Evolutionary conservation across 2,888 invertebrate species (phyloP).

Genomic region (Apodemia duryi): DNA sequence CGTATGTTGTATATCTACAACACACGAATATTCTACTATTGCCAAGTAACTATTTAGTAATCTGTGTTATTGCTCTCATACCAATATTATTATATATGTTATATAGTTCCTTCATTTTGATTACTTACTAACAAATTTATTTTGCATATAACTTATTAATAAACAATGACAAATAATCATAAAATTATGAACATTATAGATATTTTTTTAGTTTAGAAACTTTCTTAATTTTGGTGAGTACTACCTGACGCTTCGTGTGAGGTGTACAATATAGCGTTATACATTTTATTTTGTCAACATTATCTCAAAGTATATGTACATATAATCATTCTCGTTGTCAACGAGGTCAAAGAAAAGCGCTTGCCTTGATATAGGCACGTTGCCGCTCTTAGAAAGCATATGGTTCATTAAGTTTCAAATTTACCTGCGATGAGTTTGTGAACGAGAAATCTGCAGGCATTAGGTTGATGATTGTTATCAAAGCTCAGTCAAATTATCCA

Average conservation of each 20-base stretch:
- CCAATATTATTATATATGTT: background rate
- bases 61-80: too few species aligned
- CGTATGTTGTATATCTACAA: background rate
- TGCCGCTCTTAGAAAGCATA: background rate
- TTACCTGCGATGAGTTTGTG: slow-evolving; percentile 4
- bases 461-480: background rate
- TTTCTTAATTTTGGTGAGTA: too few species aligned
- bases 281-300: too few species aligned
- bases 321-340: too few species aligned
- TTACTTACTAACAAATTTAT: background rate
- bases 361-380: background rate
- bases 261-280: too few species aligned
- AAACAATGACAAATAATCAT: background rate
- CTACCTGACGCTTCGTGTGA: too few species aligned
- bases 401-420: slow-evolving; percentile 3
- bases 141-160: background rate
- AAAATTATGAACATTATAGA: background rate
- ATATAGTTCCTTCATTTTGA: background rate
- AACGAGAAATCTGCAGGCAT: slow-evolving; percentile 4
- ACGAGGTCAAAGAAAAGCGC: background rate
- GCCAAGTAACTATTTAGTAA: too few species aligned
- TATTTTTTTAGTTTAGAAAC: too few species aligned
- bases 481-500: background rate
- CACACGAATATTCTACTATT: too few species aligned
- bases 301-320: too few species aligned